Evolutionary conservation across 2,888 invertebrate species (phyloP).

Genomic region (Caenorhabditis sp.): DNA sequence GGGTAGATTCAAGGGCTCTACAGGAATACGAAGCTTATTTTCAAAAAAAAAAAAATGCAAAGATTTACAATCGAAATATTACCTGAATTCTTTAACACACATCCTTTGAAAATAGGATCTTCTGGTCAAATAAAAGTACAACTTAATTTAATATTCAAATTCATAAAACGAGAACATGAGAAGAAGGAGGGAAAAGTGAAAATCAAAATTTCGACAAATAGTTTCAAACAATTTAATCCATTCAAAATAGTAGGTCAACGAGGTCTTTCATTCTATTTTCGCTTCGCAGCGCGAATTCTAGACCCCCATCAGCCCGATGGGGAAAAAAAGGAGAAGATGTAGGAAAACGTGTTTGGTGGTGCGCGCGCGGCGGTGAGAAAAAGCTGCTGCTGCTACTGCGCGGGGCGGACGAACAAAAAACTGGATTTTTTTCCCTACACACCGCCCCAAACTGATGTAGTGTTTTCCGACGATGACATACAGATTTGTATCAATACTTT

Average conservation of each 20-base stretch:
- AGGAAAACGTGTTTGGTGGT: too few relatives aligned
- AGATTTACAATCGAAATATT: too few relatives aligned
- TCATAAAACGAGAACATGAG: not conserved
- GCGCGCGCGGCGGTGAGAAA: not conserved
- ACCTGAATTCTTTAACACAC: too few relatives aligned
- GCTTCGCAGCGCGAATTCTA: not conserved
- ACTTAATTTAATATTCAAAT: not conserved
- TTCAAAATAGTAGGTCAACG: conserved; percentile 1
- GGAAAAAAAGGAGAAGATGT: too few relatives aligned
- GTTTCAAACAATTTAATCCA: not conserved
- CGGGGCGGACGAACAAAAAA: not conserved
- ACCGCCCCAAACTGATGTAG: not conserved
- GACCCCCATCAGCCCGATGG: not conserved
- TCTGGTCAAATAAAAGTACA: too few relatives aligned
- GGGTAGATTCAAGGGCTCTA: too few relatives aligned
- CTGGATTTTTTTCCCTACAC: not conserved
- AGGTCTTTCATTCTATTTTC: not conserved
- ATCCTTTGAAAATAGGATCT: too few relatives aligned
- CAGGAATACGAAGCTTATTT: too few relatives aligned
- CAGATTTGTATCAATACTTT: not conserved
- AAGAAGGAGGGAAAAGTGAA: not conserved
- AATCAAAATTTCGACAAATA: not conserved
- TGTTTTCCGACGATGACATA: not conserved
- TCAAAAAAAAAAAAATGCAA: too few relatives aligned
- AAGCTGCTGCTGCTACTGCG: not conserved